These are phyloP conservation scores for Cephus nigrinus DNA, from an alignment of 2,888 invertebrate species.

Conservation along the genomic window DNA sequence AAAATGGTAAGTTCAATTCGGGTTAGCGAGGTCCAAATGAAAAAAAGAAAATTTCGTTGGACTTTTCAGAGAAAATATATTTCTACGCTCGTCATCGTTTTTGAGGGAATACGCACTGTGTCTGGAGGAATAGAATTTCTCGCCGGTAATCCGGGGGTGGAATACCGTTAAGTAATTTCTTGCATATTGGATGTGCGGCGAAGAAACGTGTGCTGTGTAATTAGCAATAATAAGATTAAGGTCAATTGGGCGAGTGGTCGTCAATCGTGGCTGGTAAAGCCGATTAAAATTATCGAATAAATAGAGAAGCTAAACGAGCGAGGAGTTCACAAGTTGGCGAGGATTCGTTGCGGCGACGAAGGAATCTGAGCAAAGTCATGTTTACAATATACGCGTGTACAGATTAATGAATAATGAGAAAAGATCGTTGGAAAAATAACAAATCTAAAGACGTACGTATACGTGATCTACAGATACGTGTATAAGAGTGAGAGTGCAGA, in stretches of 20 bases:
- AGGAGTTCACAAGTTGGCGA: slow-evolving; percentile 1
- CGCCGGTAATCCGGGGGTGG: neutral
- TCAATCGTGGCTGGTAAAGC: slow-evolving; percentile 27
- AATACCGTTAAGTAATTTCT: neutral
- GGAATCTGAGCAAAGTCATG: neutral
- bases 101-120: neutral
- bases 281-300: slow-evolving; percentile 40
- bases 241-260: slow-evolving; percentile 32
- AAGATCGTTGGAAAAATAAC: neutral
- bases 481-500: neutral
- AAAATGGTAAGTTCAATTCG: neutral
- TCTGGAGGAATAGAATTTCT: neutral
- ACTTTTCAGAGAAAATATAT: neutral
- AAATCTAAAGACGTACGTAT: neutral
- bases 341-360: neutral
- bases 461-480: neutral
- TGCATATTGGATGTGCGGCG: neutral
- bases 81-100: neutral
- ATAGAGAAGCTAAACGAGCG: slow-evolving; percentile 25
- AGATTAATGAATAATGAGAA: neutral
- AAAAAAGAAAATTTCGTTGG: neutral
- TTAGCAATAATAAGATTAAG: slow-evolving; percentile 41
- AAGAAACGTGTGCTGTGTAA: slow-evolving; percentile 22
- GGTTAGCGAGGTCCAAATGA: neutral
- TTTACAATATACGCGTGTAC: neutral